These are phyloP conservation scores for Felis catus DNA, from an alignment of 2,113 vertebrate genomes.

Conservation along the genomic window DNA sequence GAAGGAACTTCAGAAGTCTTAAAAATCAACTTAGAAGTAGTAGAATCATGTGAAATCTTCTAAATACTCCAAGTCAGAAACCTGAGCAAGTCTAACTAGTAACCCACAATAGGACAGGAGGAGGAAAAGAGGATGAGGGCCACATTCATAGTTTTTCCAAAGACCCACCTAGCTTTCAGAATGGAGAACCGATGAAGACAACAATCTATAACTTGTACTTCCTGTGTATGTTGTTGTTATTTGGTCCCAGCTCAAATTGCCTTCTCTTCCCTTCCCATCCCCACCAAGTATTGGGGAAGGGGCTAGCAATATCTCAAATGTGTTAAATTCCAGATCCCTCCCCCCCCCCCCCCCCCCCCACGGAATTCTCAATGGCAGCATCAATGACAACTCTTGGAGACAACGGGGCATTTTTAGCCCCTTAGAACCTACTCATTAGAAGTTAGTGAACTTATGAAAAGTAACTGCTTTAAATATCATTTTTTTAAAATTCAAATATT, in stretches of 20 bases:
- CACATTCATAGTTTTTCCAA: not conserved
- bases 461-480: slow-evolving; percentile 72
- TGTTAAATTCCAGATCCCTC: not conserved
- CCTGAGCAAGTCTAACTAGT: not conserved
- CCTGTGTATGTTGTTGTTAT: not conserved
- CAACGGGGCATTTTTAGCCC: not conserved
- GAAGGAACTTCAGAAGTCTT: not conserved
- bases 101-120: not conserved
- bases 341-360: too few species aligned
- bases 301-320: not conserved
- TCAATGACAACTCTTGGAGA: not conserved
- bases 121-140: not conserved
- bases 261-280: not conserved
- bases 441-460: slow-evolving; percentile 63
- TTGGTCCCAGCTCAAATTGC: not conserved
- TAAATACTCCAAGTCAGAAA: not conserved
- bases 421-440: slow-evolving; percentile 51
- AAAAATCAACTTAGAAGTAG: not conserved
- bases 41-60: not conserved
- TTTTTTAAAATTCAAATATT: slow-evolving; percentile 75
- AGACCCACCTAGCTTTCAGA: not conserved
- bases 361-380: not conserved
- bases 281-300: not conserved
- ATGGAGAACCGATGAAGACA: not conserved
- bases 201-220: not conserved